phyloP scores from a whole-genome alignment of 2,888 invertebrate genomes.

The Ischnura elegans region DNA sequence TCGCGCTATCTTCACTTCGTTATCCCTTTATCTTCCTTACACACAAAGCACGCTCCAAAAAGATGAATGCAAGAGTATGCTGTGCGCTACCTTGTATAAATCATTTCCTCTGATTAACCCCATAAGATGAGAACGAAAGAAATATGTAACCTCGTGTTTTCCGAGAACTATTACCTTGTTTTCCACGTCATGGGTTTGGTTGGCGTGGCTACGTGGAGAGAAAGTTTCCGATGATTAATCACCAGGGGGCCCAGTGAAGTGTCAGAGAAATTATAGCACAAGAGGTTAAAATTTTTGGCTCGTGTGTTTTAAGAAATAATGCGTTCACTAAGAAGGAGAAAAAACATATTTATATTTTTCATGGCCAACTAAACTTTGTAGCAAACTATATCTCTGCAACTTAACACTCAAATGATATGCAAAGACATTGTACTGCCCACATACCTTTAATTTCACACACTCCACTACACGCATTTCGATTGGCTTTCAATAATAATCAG shows the following conservation, averaged over 20 bases:
- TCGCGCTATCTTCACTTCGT: too few relatives aligned
- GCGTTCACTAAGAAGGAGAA: background rate
- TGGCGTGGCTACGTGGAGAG: background rate
- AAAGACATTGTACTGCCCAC: too few relatives aligned
- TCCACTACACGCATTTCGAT: too few relatives aligned
- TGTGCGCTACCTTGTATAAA: conserved; percentile 27
- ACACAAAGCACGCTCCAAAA: background rate
- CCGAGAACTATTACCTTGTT: conserved; percentile 36
- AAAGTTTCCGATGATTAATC: conserved; percentile 61
- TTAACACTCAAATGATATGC: too few relatives aligned
- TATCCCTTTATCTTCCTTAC: too few relatives aligned
- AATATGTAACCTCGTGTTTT: background rate
- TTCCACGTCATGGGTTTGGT: conserved; percentile 23
- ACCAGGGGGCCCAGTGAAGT: background rate
- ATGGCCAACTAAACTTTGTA: too few relatives aligned
- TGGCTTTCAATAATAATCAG: too few relatives aligned
- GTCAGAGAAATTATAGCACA: background rate
- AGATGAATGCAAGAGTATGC: background rate
- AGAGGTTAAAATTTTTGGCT: background rate
- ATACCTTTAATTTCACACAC: too few relatives aligned
- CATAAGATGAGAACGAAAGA: conserved; percentile 18
- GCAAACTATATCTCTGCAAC: too few relatives aligned
- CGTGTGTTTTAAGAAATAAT: background rate
- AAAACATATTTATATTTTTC: too few relatives aligned
- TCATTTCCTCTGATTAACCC: conserved; percentile 39